Evolutionary conservation across 1,140 invertebrate genomes (phyloP).

Genomic region (Octopus sinensis): DNA sequence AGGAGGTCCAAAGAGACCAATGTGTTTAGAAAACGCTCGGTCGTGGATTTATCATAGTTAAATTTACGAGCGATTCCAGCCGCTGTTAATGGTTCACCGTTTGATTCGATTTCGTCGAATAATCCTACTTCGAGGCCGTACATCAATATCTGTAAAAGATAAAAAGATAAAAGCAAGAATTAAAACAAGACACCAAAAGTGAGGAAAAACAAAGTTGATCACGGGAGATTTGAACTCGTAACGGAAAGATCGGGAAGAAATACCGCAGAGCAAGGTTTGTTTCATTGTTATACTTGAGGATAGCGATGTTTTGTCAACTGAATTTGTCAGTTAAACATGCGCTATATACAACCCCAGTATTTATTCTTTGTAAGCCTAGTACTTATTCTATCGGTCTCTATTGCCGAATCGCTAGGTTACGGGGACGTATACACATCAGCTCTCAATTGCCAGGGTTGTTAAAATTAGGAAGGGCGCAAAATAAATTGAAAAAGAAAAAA

Average conservation of each 20-base stretch:
- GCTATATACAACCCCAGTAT: too few relatives aligned
- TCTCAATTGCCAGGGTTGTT: not conserved
- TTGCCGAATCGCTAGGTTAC: too few relatives aligned
- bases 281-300: not conserved
- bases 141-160: conserved; percentile 26
- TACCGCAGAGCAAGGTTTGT: not conserved
- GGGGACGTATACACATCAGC: too few relatives aligned
- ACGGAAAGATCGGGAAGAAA: not conserved
- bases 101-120: conserved; percentile 32
- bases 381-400: too few relatives aligned
- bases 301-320: not conserved
- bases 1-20: conserved; percentile 26
- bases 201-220: not conserved
- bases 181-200: not conserved
- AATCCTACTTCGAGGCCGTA: conserved; percentile 32
- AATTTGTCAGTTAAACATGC: too few relatives aligned
- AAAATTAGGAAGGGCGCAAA: not conserved
- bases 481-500: not conserved
- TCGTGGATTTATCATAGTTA: conserved; percentile 24
- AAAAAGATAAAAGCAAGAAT: not conserved
- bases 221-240: not conserved
- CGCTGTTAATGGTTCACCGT: conserved; percentile 25
- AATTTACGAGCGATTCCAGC: conserved; percentile 28
- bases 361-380: too few relatives aligned
- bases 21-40: conserved; percentile 27